phyloP scores from a whole-genome alignment of 2,113 vertebrate species.

The Phycodurus eques region DNA sequence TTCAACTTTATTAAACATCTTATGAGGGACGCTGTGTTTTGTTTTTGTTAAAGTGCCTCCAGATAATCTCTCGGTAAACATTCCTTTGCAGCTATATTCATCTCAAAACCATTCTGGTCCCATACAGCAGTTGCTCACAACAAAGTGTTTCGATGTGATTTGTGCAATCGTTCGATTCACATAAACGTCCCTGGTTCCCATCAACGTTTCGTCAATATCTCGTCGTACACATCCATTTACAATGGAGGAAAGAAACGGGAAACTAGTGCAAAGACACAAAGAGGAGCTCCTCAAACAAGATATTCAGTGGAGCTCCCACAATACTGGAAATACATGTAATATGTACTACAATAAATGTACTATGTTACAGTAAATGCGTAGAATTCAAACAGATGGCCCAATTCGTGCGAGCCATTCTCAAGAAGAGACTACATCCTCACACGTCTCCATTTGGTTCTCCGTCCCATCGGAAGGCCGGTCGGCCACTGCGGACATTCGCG shows the following conservation, averaged over 20 bases:
- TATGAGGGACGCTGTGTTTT: conserved; percentile 45
- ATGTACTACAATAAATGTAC: conserved; percentile 59
- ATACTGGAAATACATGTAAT: conserved; percentile 61
- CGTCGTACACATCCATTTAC: conserved; percentile 60
- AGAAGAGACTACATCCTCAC: conserved; percentile 59
- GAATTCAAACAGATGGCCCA: conserved; percentile 48
- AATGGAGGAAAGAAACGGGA: conserved; percentile 64
- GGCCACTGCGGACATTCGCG: conserved; percentile 66
- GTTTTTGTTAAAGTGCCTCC: conserved; percentile 72
- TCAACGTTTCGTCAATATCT: conserved; percentile 52
- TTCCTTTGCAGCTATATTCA: conserved; percentile 33
- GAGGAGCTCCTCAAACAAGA: conserved; percentile 49
- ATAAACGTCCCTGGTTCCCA: conserved; percentile 63
- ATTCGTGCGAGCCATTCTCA: conserved; percentile 38
- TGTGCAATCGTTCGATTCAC: conserved; percentile 55
- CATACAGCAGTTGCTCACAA: conserved; percentile 53
- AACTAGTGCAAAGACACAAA: conserved; percentile 70
- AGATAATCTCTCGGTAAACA: conserved; percentile 38
- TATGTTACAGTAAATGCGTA: conserved; percentile 62
- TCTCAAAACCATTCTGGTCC: conserved; percentile 37
- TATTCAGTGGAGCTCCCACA: conserved; percentile 52
- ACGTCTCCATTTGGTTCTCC: conserved; percentile 37
- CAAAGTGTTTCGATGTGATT: conserved; percentile 58
- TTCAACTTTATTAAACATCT: conserved; percentile 68
- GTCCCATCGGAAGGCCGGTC: conserved; percentile 56